Conservation (phyloP, 1,140 invertebrate genomes). For the Homalodisca vitripennis region DNA sequence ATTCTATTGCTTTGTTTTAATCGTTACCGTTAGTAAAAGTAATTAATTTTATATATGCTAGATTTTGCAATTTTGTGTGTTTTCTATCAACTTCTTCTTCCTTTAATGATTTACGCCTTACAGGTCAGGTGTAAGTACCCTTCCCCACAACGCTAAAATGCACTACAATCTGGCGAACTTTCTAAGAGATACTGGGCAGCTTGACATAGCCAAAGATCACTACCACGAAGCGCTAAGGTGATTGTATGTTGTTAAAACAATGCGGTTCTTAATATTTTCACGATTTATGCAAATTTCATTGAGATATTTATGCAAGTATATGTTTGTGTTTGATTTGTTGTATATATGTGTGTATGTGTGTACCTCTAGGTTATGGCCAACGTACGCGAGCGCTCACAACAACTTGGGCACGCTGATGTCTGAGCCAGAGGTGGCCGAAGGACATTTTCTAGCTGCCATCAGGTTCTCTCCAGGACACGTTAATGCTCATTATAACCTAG, state of each 20-base stretch:
- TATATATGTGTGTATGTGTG: too few relatives aligned
- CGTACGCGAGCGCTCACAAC: conserved; percentile 84
- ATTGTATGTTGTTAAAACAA: too few relatives aligned
- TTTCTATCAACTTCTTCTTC: too few relatives aligned
- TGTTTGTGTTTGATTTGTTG: too few relatives aligned
- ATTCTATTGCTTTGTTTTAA: too few relatives aligned
- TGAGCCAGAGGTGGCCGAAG: conserved; percentile 64
- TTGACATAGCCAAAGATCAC: conserved; percentile 69
- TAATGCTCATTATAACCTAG: conserved; percentile 84
- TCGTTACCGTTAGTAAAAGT: too few relatives aligned
- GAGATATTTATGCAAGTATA: too few relatives aligned
- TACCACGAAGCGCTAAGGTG: conserved; percentile 80
- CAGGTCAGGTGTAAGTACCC: conserved; percentile 74
- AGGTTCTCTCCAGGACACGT: conserved; percentile 72
- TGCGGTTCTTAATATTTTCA: too few relatives aligned
- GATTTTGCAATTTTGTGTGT: too few relatives aligned
- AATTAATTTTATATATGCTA: too few relatives aligned
- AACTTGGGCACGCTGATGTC: conserved; percentile 80
- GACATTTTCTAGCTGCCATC: conserved; percentile 75
- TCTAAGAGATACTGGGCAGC: conserved; percentile 67
- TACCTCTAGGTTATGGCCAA: conserved; percentile 83
- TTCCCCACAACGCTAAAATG: conserved; percentile 86
- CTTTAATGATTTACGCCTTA: conserved; percentile 44
- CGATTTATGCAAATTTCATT: too few relatives aligned
- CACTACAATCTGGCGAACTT: conserved; percentile 92